Evolutionary conservation across 2,888 invertebrate genomes (phyloP).

Genomic region (Apomyelois bistriatella): DNA sequence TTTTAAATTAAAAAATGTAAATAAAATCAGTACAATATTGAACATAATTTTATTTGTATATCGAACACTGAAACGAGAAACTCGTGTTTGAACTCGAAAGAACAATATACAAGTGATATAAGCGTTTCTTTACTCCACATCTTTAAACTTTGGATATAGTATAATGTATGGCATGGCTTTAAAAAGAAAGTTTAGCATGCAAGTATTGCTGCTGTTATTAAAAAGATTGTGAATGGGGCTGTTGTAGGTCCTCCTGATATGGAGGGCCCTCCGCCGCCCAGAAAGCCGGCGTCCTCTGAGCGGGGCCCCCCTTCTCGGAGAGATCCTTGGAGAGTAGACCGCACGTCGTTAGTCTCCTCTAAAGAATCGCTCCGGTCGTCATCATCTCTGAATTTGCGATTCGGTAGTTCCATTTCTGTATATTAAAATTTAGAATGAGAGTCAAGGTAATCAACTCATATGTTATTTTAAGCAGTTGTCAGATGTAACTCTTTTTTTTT

Average conservation of each 20-base stretch:
- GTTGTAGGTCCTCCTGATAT: conserved; percentile 36
- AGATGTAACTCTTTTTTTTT: too few species aligned
- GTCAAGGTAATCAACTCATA: background rate
- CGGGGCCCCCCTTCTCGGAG: conserved; percentile 80
- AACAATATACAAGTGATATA: conserved; percentile 36
- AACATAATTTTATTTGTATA: background rate
- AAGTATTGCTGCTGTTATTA: conserved; percentile 58
- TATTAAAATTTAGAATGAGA: background rate
- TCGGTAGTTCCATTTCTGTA: conserved; percentile 82
- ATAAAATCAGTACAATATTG: background rate
- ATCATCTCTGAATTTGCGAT: conserved; percentile 72
- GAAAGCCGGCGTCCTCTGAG: conserved; percentile 66
- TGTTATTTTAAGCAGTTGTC: background rate
- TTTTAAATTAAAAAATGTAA: background rate
- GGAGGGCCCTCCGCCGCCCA: conserved; percentile 56
- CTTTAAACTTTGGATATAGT: conserved; percentile 7
- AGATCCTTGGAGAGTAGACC: conserved; percentile 83
- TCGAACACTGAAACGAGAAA: conserved; percentile 26
- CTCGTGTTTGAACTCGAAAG: conserved; percentile 37
- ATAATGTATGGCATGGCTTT: conserved; percentile 52
- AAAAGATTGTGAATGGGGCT: conserved; percentile 49
- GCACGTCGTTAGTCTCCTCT: conserved; percentile 75
- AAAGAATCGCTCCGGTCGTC: conserved; percentile 58
- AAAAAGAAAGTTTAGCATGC: conserved; percentile 58
- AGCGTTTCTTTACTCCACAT: conserved; percentile 15